These are phyloP conservation scores for Sminthopsis crassicaudata DNA, from an alignment of 2,113 vertebrate genomes.

Conservation along the genomic window DNA sequence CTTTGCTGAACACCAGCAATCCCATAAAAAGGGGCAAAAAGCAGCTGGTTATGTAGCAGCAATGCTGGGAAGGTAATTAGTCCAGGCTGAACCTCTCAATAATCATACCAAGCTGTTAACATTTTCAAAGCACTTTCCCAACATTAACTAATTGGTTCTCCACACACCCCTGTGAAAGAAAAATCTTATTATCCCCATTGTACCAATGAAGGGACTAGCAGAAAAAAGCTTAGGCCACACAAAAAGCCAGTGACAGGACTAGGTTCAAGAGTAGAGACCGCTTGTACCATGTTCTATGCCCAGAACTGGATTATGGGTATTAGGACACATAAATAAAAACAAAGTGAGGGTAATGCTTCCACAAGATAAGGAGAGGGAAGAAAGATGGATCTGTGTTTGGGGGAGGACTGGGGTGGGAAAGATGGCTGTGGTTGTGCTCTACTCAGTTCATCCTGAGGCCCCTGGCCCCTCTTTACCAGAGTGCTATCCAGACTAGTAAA, in stretches of 20 bases:
- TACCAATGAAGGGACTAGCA: slow-evolving; percentile 12
- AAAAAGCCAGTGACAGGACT: neutral
- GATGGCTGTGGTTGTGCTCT: neutral
- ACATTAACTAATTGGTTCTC: slow-evolving; percentile 42
- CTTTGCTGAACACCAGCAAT: slow-evolving; percentile 40
- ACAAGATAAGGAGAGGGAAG: neutral
- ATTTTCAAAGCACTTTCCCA: slow-evolving; percentile 27
- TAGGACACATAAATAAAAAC: neutral
- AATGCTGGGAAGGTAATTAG: slow-evolving; percentile 68
- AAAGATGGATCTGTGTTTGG: neutral
- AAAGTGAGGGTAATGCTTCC: neutral
- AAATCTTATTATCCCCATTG: slow-evolving; percentile 19
- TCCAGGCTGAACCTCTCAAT: slow-evolving; percentile 36
- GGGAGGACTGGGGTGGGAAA: rapidly evolving
- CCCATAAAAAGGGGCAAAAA: slow-evolving; percentile 57
- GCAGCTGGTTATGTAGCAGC: slow-evolving; percentile 45
- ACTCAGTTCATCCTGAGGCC: neutral
- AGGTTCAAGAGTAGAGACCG: neutral
- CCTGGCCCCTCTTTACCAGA: neutral
- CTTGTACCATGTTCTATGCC: neutral
- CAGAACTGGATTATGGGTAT: neutral
- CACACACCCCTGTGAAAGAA: slow-evolving; percentile 38
- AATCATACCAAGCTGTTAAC: slow-evolving; percentile 37
- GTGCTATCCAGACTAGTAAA: neutral
- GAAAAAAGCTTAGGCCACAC: neutral